These are phyloP conservation scores for Hirtodrosophila alboralis DNA, from an alignment of 2,888 invertebrate genomes.

Conservation along the genomic window DNA sequence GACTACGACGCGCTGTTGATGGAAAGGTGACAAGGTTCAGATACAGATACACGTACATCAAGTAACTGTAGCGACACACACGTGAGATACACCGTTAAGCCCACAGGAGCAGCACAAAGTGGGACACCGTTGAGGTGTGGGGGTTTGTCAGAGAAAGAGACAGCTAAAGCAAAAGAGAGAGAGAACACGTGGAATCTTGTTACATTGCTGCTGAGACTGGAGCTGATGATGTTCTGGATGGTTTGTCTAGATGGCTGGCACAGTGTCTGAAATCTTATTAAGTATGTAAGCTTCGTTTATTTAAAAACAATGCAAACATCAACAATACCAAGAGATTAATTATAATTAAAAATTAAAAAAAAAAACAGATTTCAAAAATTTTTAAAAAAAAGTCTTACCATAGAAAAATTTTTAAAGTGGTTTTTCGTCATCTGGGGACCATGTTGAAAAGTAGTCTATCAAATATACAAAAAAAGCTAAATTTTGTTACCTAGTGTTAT, in stretches of 20 bases:
- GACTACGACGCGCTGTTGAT: constrained; percentile 42
- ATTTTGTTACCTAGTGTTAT: too few species aligned
- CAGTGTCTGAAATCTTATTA: constrained; percentile 9
- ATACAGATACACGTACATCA: constrained; percentile 1
- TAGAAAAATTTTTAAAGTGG: too few species aligned
- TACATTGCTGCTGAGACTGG: constrained; percentile 16
- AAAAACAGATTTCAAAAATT: too few species aligned
- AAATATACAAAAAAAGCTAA: too few species aligned
- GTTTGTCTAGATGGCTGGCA: constrained; percentile 4
- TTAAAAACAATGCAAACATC: too few species aligned
- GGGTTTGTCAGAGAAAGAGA: constrained; percentile 2
- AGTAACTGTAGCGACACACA: constrained; percentile 21
- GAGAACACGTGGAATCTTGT: constrained; percentile 10
- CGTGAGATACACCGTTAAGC: constrained; percentile 48
- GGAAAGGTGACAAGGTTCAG: constrained; percentile 49
- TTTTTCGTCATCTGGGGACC: too few species aligned
- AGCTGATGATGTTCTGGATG: constrained; percentile 8
- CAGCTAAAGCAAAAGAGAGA: neutral
- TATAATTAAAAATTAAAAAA: too few species aligned
- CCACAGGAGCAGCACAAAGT: constrained; percentile 45
- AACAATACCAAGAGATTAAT: too few species aligned
- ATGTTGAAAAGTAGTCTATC: too few species aligned
- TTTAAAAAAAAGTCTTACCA: too few species aligned
- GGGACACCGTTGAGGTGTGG: constrained; percentile 21
- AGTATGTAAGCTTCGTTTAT: neutral